Percentiles rank a stretch among this genome's conserved stretches.
Evolutionary conservation across 2,797 vertebrate species (phyloP).

Genomic region (Iguana delicatissima): DNA sequence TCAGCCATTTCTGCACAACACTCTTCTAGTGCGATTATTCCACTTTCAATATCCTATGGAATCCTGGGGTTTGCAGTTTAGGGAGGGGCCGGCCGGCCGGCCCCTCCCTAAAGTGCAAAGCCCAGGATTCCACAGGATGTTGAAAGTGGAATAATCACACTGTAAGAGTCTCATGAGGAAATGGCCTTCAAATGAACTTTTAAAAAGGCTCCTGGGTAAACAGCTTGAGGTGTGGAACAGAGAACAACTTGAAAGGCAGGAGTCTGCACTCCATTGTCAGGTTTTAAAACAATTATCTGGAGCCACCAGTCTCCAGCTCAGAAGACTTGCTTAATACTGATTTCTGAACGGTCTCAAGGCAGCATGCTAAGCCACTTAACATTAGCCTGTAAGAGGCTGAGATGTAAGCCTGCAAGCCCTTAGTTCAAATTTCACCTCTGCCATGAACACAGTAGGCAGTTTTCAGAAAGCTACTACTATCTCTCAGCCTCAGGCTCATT

Average conservation of each 20-base stretch:
- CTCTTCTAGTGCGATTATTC: too few species aligned
- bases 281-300: not conserved
- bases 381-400: not conserved
- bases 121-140: too few species aligned
- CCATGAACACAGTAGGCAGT: not conserved
- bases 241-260: not conserved
- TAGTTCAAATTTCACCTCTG: not conserved
- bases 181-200: not conserved
- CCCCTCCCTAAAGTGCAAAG: too few species aligned
- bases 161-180: too few species aligned
- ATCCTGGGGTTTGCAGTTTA: too few species aligned
- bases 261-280: not conserved
- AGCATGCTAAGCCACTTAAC: not conserved
- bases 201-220: not conserved
- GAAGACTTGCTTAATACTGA: not conserved
- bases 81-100: too few species aligned
- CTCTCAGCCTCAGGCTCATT: not conserved
- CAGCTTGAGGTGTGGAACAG: not conserved
- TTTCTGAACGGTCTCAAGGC: not conserved
- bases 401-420: not conserved
- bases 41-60: too few species aligned
- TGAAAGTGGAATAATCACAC: too few species aligned
- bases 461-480: not conserved
- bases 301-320: not conserved
- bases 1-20: too few species aligned